Conservation (phyloP, 2,888 invertebrate genomes). For the Chrysolina oricalcia region DNA sequence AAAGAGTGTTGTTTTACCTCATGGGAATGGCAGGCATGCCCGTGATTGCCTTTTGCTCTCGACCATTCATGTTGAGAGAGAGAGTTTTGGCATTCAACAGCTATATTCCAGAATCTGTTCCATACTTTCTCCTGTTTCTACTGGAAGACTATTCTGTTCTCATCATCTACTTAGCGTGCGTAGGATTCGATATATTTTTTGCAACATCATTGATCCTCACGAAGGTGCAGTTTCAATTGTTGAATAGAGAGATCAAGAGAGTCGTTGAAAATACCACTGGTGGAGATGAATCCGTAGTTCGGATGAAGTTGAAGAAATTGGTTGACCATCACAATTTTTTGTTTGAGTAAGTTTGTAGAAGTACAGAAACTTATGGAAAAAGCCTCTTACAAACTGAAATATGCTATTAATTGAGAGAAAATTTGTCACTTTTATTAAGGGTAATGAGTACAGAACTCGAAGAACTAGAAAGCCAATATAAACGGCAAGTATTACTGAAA, state of each 20-base stretch:
- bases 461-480: too few relatives aligned
- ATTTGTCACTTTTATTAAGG: too few relatives aligned
- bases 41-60: conserved; percentile 14
- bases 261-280: not conserved
- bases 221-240: conserved; percentile 23
- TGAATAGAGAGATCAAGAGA: conserved; percentile 21
- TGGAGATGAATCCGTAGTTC: not conserved
- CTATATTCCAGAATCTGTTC: conserved; percentile 21
- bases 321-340: conserved; percentile 38
- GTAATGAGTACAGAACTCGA: too few relatives aligned
- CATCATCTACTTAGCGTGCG: not conserved
- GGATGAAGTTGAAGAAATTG: conserved; percentile 18
- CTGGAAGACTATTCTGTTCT: conserved; percentile 25
- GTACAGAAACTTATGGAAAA: too few relatives aligned
- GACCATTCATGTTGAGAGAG: conserved; percentile 4
- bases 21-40: not conserved
- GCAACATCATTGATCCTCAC: conserved; percentile 8
- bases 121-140: conserved; percentile 12
- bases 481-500: too few relatives aligned
- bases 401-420: too few relatives aligned
- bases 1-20: conserved; percentile 4
- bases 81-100: conserved; percentile 11
- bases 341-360: conserved; percentile 25
- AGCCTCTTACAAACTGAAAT: not conserved
- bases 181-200: conserved; percentile 26